A percentile compares a stretch with the other conserved stretches of the same genome.
phyloP scores from a whole-genome alignment of 2,888 invertebrate species.

The Brachylomia viminalis region DNA sequence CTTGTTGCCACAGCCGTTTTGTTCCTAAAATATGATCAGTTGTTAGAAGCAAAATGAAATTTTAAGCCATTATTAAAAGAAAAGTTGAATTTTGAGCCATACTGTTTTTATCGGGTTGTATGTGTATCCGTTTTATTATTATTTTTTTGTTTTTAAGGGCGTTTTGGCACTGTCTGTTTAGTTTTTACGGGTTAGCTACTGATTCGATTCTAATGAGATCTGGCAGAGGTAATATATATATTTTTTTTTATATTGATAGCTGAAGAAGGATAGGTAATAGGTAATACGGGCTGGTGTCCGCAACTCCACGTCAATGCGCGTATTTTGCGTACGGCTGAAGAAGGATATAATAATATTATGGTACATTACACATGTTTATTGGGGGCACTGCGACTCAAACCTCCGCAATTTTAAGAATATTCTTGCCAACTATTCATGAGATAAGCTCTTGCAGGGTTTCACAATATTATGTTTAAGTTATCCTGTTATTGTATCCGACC shows the following conservation, averaged over 20 bases:
- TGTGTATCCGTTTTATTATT: not conserved
- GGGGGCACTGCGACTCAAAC: not conserved
- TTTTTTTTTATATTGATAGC: too few species aligned
- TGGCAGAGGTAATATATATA: constrained; percentile 1
- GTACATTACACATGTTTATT: not conserved
- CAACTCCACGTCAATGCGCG: too few species aligned
- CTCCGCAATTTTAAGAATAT: not conserved
- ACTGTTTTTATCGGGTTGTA: not conserved
- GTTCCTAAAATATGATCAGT: constrained; percentile 77
- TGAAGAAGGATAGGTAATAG: not conserved
- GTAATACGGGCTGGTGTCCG: too few species aligned
- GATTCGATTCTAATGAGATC: constrained; percentile 25
- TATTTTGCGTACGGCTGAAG: too few species aligned
- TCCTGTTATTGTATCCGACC: constrained; percentile 17
- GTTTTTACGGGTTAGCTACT: not conserved
- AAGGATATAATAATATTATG: constrained; percentile 4
- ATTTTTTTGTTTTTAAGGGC: not conserved
- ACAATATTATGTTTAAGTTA: constrained; percentile 30
- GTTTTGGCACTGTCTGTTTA: not conserved
- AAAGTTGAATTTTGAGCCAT: not conserved
- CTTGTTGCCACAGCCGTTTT: constrained; percentile 90
- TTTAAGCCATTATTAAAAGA: too few species aligned
- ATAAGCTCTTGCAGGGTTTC: not conserved
- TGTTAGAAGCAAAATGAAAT: not conserved
- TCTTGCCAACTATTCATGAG: not conserved